Percentiles rank a stretch among this genome's conserved stretches.
These are phyloP conservation scores for Rhizoglyphus robini DNA, from an alignment of 1,140 invertebrate species.

Conservation along the genomic window DNA sequence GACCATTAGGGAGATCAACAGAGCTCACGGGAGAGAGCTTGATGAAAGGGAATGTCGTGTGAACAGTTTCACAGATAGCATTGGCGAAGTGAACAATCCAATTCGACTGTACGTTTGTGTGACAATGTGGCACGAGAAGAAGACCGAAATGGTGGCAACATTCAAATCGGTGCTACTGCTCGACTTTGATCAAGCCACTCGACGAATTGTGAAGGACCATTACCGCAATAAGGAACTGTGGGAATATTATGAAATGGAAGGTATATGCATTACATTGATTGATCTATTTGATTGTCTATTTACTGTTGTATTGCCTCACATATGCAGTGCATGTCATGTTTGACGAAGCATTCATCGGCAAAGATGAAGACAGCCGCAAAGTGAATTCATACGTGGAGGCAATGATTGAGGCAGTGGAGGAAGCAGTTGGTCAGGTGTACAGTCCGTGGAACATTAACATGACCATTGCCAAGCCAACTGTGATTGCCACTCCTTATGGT, in stretches of 20 bases:
- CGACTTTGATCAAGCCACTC: conserved; percentile 85
- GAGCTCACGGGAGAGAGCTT: no score
- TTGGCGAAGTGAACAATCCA: no score
- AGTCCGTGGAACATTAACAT: conserved; percentile 76
- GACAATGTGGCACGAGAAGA: conserved; percentile 98
- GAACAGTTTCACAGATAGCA: no score
- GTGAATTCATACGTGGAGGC: conserved; percentile 93
- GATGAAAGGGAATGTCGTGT: no score
- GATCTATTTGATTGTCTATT: no score
- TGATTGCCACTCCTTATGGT: conserved; percentile 86
- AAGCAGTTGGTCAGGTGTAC: conserved; percentile 75
- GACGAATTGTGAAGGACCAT: conserved; percentile 48
- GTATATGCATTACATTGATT: no score
- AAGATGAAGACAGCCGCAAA: conserved; percentile 87
- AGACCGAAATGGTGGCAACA: conserved; percentile 68
- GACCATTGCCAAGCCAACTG: conserved; percentile 77
- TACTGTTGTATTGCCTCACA: no score
- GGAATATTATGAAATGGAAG: conserved; percentile 46
- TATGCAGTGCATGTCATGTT: conserved; percentile 98
- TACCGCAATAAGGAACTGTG: conserved; percentile 40
- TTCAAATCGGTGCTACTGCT: conserved; percentile 48
- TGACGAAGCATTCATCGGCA: conserved; percentile 92
- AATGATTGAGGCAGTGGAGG: conserved; percentile 79
- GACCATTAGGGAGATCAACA: no score
- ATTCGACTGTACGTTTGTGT: conserved; percentile 59